Base-by-base conservation (phyloP, 1,140 invertebrate genomes). In the Heliothis virescens region DNA sequence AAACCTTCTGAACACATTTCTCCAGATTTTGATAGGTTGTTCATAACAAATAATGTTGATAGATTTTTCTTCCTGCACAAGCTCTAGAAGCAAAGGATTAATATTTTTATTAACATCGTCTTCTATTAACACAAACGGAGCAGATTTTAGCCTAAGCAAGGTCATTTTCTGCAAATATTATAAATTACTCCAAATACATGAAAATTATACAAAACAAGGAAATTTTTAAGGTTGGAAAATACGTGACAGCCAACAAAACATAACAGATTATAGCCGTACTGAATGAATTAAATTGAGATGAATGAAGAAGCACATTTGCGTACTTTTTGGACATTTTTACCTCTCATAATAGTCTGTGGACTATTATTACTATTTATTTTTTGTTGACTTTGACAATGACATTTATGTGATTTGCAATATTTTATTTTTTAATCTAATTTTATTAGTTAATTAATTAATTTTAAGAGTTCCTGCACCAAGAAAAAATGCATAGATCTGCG, bases 11-110 rank as follows among this genome's bases (percentile, higher is more conserved):
- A 94, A 91, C 16, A 93, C 78, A 41, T 87, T 87, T 85, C 86
- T 83, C 94, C 94, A 95, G 34, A 87, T 71, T n/a, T 72, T 76
- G 55, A 83, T 59, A 41, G 91, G 86, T 72, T 94, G 93, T 83
- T 95, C 94, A 72, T 90, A 91, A 76, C 89, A 91, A 48, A 94
- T 87, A 29, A 95, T 75, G 59, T 89, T 87, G 1, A 91, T 62
- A n/a, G 50, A 67, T 73, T 78, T 83, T 59, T 92, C 85, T 55
- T 86, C 81, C 82, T 85, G 63, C 18, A 86, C 63, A 53, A 93
- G 63, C 53, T 90, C 85, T 16, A 82, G 60, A 13, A 94, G n/a
- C 62, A 94, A 75, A 7, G 93, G 92, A 50, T 92, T 71, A 21
- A 83, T 82, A 79, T 94, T 94, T 80, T 88, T 90, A 53, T 87